phyloP scores from a whole-genome alignment of 2,797 vertebrate species.

The Neoniphon sammara region DNA sequence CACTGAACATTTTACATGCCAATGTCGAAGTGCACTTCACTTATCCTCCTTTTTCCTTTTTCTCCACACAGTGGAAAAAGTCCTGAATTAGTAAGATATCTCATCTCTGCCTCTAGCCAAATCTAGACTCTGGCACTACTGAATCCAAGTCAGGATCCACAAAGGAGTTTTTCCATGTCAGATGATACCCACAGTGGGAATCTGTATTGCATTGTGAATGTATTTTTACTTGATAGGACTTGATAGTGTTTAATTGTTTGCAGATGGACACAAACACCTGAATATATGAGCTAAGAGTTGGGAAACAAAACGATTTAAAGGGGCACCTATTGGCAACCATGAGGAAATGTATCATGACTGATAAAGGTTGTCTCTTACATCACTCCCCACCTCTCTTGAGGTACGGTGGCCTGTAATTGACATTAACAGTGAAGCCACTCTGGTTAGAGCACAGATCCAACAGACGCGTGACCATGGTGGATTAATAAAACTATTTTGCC shows the following conservation, averaged over 20 bases:
- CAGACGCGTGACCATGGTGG: too few relatives aligned
- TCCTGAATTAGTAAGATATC: not conserved
- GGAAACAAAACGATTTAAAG: too few relatives aligned
- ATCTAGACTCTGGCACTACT: not conserved
- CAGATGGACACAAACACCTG: conserved; percentile 2
- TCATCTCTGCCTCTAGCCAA: not conserved
- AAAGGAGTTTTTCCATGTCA: not conserved
- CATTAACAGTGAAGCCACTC: too few relatives aligned
- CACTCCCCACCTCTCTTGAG: too few relatives aligned
- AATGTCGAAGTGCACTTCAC: not conserved
- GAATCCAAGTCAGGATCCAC: not conserved
- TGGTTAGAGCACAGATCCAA: too few relatives aligned
- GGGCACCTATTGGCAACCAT: too few relatives aligned
- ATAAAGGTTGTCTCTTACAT: too few relatives aligned
- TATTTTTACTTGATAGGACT: not conserved
- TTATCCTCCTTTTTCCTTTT: not conserved
- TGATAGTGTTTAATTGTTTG: not conserved
- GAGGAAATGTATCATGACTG: too few relatives aligned
- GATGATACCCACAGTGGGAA: not conserved
- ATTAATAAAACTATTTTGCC: too few relatives aligned
- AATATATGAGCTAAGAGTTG: not conserved
- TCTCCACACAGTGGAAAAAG: conserved; percentile 9
- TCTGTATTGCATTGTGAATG: not conserved
- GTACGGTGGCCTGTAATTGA: too few relatives aligned
- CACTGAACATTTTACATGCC: not conserved